Evolutionary conservation across 2,888 invertebrate genomes (phyloP).

Genomic region (Drosophila picticornis): DNA sequence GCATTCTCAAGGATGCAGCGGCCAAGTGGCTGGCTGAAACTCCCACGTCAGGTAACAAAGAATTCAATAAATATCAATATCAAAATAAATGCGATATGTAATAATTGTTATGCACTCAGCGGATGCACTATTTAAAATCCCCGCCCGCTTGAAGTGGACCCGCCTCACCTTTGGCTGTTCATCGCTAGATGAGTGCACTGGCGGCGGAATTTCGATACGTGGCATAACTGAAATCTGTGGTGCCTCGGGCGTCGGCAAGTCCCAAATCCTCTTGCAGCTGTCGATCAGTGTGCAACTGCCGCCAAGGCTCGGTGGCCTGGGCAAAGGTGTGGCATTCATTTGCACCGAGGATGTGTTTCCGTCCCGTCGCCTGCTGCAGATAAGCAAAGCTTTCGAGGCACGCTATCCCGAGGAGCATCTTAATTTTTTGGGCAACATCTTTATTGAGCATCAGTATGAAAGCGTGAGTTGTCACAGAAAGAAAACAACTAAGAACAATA

Average conservation of each 20-base stretch:
- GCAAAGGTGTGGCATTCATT: constrained; percentile 88
- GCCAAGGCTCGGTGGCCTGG: constrained; percentile 86
- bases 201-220: constrained; percentile 88
- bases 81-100: neutral
- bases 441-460: constrained; percentile 89
- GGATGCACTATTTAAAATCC: constrained; percentile 62
- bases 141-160: constrained; percentile 76
- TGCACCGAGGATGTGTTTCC: constrained; percentile 91
- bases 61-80: neutral
- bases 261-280: constrained; percentile 90
- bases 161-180: constrained; percentile 86
- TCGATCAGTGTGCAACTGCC: constrained; percentile 89
- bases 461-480: constrained; percentile 69
- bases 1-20: constrained; percentile 81
- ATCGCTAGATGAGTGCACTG: constrained; percentile 87
- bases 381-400: constrained; percentile 84
- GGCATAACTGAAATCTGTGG: constrained; percentile 92
- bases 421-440: constrained; percentile 87
- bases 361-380: constrained; percentile 88
- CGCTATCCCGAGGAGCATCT: constrained; percentile 79
- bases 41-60: constrained; percentile 62
- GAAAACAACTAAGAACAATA: neutral
- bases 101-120: constrained; percentile 33
- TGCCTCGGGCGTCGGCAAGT: constrained; percentile 90
- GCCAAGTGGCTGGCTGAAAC: constrained; percentile 81